phyloP scores from a whole-genome alignment of 2,888 invertebrate genomes.

The Criorhina ranunculi region DNA sequence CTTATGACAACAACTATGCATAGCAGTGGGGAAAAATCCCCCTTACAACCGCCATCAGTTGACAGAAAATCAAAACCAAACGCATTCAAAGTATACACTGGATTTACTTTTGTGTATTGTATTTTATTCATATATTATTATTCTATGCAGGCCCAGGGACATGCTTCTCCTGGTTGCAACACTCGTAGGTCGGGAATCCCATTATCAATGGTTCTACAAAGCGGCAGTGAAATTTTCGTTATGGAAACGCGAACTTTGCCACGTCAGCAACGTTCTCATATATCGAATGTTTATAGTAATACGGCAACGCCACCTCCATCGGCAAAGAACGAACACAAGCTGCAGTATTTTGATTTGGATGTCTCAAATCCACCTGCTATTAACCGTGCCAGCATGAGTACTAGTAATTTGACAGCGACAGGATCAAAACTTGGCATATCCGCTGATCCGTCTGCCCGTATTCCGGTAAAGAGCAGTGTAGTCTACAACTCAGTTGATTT shows the following conservation, averaged over 20 bases:
- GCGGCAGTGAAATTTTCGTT: slow-evolving; percentile 79
- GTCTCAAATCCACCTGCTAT: slow-evolving; percentile 85
- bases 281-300: slow-evolving; percentile 62
- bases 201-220: slow-evolving; percentile 81
- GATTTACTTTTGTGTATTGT: not conserved
- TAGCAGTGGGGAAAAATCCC: slow-evolving; percentile 70
- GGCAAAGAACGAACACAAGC: slow-evolving; percentile 82
- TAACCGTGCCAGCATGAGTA: slow-evolving; percentile 81
- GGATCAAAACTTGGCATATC: slow-evolving; percentile 79
- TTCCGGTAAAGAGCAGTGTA: slow-evolving; percentile 85
- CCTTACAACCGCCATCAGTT: slow-evolving; percentile 86
- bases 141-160: slow-evolving; percentile 25
- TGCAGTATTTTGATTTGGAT: slow-evolving; percentile 95
- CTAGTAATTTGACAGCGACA: slow-evolving; percentile 80
- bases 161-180: slow-evolving; percentile 57
- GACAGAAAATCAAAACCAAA: slow-evolving; percentile 88
- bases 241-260: slow-evolving; percentile 83
- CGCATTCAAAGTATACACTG: slow-evolving; percentile 83
- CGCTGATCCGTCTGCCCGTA: slow-evolving; percentile 83
- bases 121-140: not conserved
- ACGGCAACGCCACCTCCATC: slow-evolving; percentile 66
- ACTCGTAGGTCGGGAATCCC: slow-evolving; percentile 82
- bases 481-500: slow-evolving; percentile 98
- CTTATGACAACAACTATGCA: slow-evolving; percentile 54
- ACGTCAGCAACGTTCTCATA: slow-evolving; percentile 80